Conservation (phyloP, 1,140 invertebrate species). For the Pemphigus obesinymphae region DNA sequence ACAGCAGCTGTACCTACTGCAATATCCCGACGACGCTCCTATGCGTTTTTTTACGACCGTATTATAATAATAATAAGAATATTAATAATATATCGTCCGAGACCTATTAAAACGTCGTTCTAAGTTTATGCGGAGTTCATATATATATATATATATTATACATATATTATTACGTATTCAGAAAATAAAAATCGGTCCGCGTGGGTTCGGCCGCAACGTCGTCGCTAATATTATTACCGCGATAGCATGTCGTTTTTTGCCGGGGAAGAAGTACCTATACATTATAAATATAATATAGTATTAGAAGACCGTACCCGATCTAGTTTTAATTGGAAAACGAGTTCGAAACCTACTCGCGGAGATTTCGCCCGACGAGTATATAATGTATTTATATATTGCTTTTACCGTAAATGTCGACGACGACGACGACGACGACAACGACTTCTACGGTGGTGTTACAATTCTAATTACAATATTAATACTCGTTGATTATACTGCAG, state of each 20-base stretch:
- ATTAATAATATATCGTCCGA: too few species aligned
- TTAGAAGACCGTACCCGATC: not conserved
- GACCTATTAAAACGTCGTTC: not conserved
- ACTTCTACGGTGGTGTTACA: too few species aligned
- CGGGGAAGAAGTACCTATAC: not conserved
- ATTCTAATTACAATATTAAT: not conserved
- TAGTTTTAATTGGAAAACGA: conserved; percentile 7
- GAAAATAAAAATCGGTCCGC: not conserved
- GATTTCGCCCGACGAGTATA: not conserved
- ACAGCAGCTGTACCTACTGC: not conserved
- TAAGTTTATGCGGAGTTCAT: not conserved
- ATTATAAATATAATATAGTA: not conserved
- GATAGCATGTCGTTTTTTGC: not conserved
- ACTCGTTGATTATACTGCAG: not conserved
- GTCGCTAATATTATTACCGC: not conserved
- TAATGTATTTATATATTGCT: too few species aligned
- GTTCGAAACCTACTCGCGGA: not conserved
- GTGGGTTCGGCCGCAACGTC: too few species aligned
- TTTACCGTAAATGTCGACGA: not conserved
- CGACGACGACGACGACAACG: not conserved
- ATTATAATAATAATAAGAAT: too few species aligned
- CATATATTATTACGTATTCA: too few species aligned
- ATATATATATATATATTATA: too few species aligned
- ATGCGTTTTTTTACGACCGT: too few species aligned
- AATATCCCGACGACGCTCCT: not conserved